These are phyloP conservation scores for Enteromius unitaeniatus DNA, from an alignment of 2,797 vertebrate species.

Conservation along the genomic window DNA sequence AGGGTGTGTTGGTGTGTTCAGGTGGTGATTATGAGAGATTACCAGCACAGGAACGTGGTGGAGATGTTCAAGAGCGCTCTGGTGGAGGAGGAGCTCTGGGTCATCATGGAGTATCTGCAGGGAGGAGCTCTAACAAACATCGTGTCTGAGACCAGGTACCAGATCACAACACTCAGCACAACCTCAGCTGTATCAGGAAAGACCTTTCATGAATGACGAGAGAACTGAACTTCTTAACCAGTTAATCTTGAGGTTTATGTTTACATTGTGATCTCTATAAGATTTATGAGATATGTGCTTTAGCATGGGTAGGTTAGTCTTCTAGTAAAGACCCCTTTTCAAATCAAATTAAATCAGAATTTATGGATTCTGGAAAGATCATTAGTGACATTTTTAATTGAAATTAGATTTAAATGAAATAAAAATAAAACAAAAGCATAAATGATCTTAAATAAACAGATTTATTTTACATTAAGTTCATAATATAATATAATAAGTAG, in stretches of 20 bases:
- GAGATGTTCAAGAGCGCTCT: slow-evolving; percentile 99
- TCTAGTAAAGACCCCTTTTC: neutral
- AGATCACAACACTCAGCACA: neutral
- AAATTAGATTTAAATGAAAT: neutral
- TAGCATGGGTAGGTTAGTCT: neutral
- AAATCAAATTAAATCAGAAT: neutral
- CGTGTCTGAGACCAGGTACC: slow-evolving; percentile 95
- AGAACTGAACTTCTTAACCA: no score
- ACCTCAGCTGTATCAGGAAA: neutral
- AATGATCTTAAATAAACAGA: neutral
- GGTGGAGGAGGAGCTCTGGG: slow-evolving; percentile 98
- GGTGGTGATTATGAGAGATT: slow-evolving; percentile 99
- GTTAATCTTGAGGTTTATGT: neutral
- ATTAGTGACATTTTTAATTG: neutral
- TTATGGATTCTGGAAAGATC: neutral
- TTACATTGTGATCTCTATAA: neutral
- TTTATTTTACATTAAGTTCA: neutral
- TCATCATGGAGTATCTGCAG: slow-evolving; percentile 99
- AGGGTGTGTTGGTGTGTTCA: slow-evolving; percentile 63
- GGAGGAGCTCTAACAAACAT: slow-evolving; percentile 98
- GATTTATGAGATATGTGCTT: neutral
- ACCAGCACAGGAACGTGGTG: slow-evolving; percentile 96
- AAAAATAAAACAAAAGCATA: neutral
- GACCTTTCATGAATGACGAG: neutral
- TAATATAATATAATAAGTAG: no score